These are phyloP conservation scores for Globodera ellingtonae DNA, from an alignment of 1,140 invertebrate genomes.

Conservation along the genomic window DNA sequence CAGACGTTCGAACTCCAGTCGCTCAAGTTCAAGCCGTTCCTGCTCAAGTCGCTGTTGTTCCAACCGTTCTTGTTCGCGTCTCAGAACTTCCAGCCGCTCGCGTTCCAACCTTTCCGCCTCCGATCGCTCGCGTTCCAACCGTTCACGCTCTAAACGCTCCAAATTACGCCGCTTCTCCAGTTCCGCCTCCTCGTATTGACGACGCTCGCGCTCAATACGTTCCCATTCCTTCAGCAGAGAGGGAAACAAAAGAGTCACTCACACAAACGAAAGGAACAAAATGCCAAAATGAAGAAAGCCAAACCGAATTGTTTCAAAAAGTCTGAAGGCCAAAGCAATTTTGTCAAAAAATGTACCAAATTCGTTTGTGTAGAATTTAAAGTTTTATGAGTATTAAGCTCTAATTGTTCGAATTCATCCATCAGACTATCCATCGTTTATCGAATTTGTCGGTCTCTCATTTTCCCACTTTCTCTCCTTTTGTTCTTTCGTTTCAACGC, in stretches of 20 bases:
- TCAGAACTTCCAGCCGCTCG: conserved; percentile 56
- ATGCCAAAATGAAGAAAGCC: background rate
- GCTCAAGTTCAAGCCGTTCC: conserved; percentile 60
- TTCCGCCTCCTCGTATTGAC: conserved; percentile 54
- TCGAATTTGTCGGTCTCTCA: background rate
- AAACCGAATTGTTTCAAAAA: background rate
- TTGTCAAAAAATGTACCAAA: background rate
- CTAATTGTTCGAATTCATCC: background rate
- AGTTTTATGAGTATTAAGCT: background rate
- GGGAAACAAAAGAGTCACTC: background rate
- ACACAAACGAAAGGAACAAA: background rate
- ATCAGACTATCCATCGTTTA: background rate
- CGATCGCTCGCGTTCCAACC: conserved; percentile 47
- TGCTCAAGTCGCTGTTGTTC: conserved; percentile 51
- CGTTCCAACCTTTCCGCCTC: conserved; percentile 55
- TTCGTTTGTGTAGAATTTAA: background rate
- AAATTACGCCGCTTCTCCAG: conserved; percentile 53
- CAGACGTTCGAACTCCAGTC: conserved; percentile 58
- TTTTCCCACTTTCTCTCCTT: background rate
- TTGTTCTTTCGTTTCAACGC: conserved; percentile 6
- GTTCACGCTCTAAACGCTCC: conserved; percentile 48
- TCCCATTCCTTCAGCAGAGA: conserved; percentile 56
- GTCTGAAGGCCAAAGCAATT: background rate
- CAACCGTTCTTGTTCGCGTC: conserved; percentile 45
- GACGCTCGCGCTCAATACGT: conserved; percentile 53